phyloP scores from a whole-genome alignment of 2,888 invertebrate species.

The Coelogynopora nodosa region DNA sequence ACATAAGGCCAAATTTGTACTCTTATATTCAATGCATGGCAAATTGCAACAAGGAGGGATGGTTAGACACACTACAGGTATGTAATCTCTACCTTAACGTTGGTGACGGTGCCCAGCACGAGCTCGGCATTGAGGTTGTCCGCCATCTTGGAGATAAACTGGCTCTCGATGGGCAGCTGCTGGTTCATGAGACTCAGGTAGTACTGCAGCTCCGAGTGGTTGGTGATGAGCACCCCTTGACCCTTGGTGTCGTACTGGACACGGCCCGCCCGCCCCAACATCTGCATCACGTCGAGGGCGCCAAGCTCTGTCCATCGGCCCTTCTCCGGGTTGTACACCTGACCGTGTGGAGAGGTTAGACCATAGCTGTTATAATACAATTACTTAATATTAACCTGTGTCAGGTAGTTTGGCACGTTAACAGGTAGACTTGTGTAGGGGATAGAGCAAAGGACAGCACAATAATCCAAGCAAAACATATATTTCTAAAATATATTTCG shows the following conservation, averaged over 20 bases:
- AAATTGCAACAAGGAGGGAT: no score
- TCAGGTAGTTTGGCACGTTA: no score
- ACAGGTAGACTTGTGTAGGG: no score
- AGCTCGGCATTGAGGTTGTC: conserved; percentile 97
- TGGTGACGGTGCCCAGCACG: conserved; percentile 87
- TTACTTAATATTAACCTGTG: no score
- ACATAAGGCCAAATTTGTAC: no score
- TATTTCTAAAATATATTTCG: no score
- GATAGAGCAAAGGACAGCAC: background rate
- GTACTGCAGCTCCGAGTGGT: conserved; percentile 95
- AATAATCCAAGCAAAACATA: no score
- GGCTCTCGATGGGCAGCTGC: conserved; percentile 94
- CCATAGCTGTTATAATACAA: no score
- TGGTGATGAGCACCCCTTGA: conserved; percentile 90
- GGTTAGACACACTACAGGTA: conserved; percentile 93
- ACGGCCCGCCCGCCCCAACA: conserved; percentile 94
- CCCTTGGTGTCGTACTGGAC: conserved; percentile 98
- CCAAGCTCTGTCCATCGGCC: conserved; percentile 96
- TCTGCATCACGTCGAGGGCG: conserved; percentile 90
- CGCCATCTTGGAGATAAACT: conserved; percentile 82
- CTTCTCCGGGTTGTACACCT: conserved; percentile 95
- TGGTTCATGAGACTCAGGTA: conserved; percentile 94
- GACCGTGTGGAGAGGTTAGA: no score
- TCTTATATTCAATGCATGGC: no score
- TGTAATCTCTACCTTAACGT: conserved; percentile 80